Base-by-base conservation (phyloP, 2,113 vertebrate species). In the Eira barbara region DNA sequence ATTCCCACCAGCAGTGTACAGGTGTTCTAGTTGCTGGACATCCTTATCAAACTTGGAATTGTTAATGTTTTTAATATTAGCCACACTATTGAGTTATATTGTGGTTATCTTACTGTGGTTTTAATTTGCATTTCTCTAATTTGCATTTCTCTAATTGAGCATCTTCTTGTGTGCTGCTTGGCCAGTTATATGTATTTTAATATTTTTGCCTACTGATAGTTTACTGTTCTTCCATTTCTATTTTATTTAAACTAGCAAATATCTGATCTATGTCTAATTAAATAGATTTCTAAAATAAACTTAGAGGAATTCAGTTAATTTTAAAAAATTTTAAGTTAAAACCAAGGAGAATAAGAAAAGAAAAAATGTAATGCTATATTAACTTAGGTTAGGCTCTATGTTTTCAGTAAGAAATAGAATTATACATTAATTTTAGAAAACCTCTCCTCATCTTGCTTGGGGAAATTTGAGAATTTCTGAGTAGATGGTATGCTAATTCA, bases 401-500 rank as follows among this genome's bases (percentile, higher is more conserved):
- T 94, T 91, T 95, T 93, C 31, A 21, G 6, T 63, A 93, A 74
- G 80, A 93, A 96, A 86, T 69, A 89, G 29, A 92, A 65, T 93
- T 69, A 42, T 63, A 27, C 11, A n/a, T 39, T 80, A n/a, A 59
- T 83, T 79, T 81, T 74, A 74, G 78, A 84, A 91, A 59, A 78
- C n/a, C 3, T 85, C 57, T 45, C 83, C 59, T 15, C n/a, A 63
- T 25, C 15, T 61, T 55, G 18, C 81, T 31, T 61, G 89, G 59
- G 83, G 82, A 91, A 87, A 83, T 14, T 4, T 93, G 10, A 45
- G 20, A 91, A 57, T 91, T 87, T 96, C 39, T 74, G 31, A 61
- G 36, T 83, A 79, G 36, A 21, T 55, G 18, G 1, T 84, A 25
- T 52, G 25, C 47, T 67, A 52, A 69, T 52, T 88, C 15, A 57